Percentiles rank a stretch among this genome's conserved stretches.
Evolutionary conservation across 2,797 vertebrate genomes (phyloP).

Genomic region (Podarcis siculus): DNA sequence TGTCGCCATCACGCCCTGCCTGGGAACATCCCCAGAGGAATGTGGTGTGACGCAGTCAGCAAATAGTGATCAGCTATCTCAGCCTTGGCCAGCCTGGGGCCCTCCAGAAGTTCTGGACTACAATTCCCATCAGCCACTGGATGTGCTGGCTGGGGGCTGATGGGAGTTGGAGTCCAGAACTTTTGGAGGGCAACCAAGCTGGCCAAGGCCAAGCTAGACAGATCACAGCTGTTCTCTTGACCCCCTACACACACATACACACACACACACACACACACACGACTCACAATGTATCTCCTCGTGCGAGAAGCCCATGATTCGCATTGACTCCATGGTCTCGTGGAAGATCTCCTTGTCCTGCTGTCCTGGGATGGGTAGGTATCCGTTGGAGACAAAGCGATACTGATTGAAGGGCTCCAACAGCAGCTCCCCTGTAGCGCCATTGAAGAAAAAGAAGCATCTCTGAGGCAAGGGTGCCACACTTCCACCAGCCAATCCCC

Average conservation of each 20-base stretch:
- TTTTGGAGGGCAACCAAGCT: not conserved
- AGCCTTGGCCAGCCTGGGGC: not conserved
- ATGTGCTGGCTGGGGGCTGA: not conserved
- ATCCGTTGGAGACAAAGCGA: slow-evolving; percentile 89
- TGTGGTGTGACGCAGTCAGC: too few relatives aligned
- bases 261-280: not conserved
- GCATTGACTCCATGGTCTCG: slow-evolving; percentile 93
- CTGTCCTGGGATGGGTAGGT: slow-evolving; percentile 84
- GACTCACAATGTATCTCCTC: slow-evolving; percentile 88
- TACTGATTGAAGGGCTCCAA: slow-evolving; percentile 86
- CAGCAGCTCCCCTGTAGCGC: slow-evolving; percentile 83
- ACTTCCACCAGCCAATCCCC: not conserved
- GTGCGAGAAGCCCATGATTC: slow-evolving; percentile 88
- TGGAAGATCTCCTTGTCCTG: slow-evolving; percentile 91
- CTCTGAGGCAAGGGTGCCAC: not conserved
- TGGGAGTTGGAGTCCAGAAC: not conserved
- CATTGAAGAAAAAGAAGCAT: not conserved
- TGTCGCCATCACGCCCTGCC: not conserved
- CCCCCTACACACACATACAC: not conserved
- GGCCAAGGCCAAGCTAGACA: not conserved
- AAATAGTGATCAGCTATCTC: not conserved
- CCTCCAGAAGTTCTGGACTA: not conserved
- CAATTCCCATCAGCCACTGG: not conserved
- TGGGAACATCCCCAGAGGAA: not conserved
- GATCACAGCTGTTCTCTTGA: too few relatives aligned